Evolutionary conservation across 2,113 vertebrate genomes (phyloP).

Genomic region (Scomber colias): DNA sequence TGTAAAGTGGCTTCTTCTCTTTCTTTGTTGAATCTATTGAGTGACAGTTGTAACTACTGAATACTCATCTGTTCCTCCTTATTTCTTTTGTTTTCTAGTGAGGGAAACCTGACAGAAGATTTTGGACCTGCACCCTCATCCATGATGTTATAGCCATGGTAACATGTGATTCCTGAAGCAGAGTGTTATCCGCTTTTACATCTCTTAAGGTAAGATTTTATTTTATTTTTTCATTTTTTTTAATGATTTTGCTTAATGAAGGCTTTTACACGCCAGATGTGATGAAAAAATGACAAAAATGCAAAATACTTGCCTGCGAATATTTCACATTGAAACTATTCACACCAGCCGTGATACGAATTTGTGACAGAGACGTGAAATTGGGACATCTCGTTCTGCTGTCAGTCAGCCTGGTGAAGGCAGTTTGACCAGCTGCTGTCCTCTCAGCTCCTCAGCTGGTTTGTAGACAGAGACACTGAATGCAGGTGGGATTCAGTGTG

Average conservation of each 20-base stretch:
- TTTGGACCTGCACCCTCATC: slow-evolving; percentile 42
- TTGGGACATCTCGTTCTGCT: too few species aligned
- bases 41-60: neutral
- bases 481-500: too few species aligned
- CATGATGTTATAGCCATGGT: slow-evolving; percentile 57
- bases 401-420: too few species aligned
- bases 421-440: too few species aligned
- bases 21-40: neutral
- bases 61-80: neutral
- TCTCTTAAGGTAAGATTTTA: slow-evolving; percentile 67
- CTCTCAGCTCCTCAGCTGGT: too few species aligned
- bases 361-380: too few species aligned
- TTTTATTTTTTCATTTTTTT: neutral
- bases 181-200: slow-evolving; percentile 36
- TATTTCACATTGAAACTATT: too few species aligned
- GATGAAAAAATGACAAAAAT: too few species aligned
- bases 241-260: neutral
- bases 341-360: too few species aligned
- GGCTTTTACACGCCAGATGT: neutral
- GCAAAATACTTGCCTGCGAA: too few species aligned
- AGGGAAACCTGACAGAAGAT: slow-evolving; percentile 32
- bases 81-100: slow-evolving; percentile 17
- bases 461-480: too few species aligned
- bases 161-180: slow-evolving; percentile 75
- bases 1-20: too few species aligned